Base-by-base conservation (phyloP, 2,797 vertebrate genomes). In the Apogon talboti region DNA sequence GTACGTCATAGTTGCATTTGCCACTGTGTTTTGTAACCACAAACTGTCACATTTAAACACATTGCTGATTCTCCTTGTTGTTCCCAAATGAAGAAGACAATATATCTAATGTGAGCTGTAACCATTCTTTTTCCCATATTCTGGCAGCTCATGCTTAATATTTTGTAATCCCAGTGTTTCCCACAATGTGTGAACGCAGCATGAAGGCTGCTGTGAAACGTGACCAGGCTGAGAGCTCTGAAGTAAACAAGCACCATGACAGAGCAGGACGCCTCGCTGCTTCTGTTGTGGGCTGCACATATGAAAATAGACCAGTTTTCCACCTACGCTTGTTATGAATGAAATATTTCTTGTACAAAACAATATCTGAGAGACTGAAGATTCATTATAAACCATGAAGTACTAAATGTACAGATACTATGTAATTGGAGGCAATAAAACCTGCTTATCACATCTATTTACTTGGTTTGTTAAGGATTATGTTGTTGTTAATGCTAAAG, bases 211-310 rank as follows among this genome's bases (percentile, higher is more conserved):
- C 76, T 43, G 3, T 71, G 75, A 86, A 89, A 87, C 84, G 85
- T 89, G 87, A 90, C 83, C 64, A 30, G 58, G 71, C 83, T 74
- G 79, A 53, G 76, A 64, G 75, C 78, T 67, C 46, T 69, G 79
- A 89, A 87, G 87, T 87, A 90, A 91, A 91, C 87, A 89, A 89
- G 84, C 77, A 59, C 42, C 74, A 10, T 71, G 79, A 81, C 67
- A n/a, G 79, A 79, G 83, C 81, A 65, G 68, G 61, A 65, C 2
- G 40, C 66, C 54, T 64, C 19, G 13, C 71, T 50, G 71, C 60
- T 65, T 49, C 55, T 42, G 47, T 42, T 54, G 72, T 69, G 51
- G 73, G 61, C 59, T 61, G 81, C 60, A 51, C n/a, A 68, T 11
- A 40, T 61, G 47, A 59, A 67, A 69, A 78, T 2, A 52, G 41